Percentiles rank a stretch among this genome's conserved stretches.
These are phyloP conservation scores for Phyllotreta striolata DNA, from an alignment of 2,888 invertebrate genomes.

Conservation along the genomic window DNA sequence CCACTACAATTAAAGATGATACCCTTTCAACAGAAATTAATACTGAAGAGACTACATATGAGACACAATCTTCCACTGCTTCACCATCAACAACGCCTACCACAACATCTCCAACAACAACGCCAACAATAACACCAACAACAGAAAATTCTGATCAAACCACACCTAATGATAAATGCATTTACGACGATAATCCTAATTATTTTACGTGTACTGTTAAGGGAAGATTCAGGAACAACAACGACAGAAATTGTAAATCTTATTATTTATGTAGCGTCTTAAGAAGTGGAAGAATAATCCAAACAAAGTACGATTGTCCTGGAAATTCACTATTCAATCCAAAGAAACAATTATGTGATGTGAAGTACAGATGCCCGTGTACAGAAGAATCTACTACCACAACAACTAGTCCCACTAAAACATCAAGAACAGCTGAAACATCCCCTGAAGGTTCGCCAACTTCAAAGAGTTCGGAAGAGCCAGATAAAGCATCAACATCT, in stretches of 20 bases:
- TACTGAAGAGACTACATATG: too few relatives aligned
- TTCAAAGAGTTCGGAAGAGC: background rate
- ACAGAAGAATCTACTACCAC: constrained; percentile 13
- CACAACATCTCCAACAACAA: background rate
- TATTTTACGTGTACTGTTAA: constrained; percentile 49
- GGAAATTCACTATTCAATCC: constrained; percentile 44
- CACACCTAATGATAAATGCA: background rate
- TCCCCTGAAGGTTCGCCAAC: background rate
- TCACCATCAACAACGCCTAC: background rate
- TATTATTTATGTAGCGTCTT: constrained; percentile 46
- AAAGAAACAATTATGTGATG: constrained; percentile 42
- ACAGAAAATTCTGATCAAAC: background rate
- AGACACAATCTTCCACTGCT: too few relatives aligned
- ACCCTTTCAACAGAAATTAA: too few relatives aligned
- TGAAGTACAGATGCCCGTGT: constrained; percentile 58
- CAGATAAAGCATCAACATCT: background rate
- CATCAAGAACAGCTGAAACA: background rate
- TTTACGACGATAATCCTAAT: constrained; percentile 10
- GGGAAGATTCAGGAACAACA: constrained; percentile 61
- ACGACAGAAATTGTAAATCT: constrained; percentile 51
- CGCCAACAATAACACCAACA: background rate
- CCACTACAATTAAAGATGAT: too few relatives aligned
- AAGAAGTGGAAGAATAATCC: constrained; percentile 49
- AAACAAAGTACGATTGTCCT: constrained; percentile 49
- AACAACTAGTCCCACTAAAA: background rate